Conservation (phyloP, 2,113 vertebrate species). For the Malurus elegans region DNA sequence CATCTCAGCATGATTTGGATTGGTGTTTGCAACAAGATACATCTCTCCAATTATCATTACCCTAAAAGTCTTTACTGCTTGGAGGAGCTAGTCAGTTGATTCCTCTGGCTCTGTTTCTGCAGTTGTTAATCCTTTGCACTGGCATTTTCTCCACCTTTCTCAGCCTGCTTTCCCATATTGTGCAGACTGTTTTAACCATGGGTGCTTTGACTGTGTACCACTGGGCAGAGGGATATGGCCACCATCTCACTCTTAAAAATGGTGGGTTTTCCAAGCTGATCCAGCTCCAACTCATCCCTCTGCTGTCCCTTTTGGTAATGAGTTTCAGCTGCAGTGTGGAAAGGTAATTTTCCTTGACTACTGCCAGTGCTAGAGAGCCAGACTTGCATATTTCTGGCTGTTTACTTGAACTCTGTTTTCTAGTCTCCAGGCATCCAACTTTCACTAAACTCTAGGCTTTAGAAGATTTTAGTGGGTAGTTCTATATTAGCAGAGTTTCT, state of each 20-base stretch:
- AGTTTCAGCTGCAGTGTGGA: constrained; percentile 54
- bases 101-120: neutral
- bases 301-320: constrained; percentile 18
- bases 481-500: neutral
- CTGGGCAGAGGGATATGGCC: neutral
- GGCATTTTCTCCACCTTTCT: neutral
- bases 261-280: neutral
- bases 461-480: neutral
- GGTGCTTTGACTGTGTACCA: neutral
- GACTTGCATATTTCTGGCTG: constrained; percentile 49
- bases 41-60: neutral
- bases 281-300: constrained; percentile 34
- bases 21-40: neutral
- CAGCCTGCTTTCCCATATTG: neutral
- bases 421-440: constrained; percentile 36
- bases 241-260: neutral
- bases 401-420: constrained; percentile 55
- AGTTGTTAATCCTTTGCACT: neutral
- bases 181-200: accelerated
- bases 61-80: neutral
- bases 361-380: constrained; percentile 45
- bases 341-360: constrained; percentile 64
- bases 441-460: neutral
- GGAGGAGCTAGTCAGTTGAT: neutral
- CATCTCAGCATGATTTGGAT: neutral